phyloP scores from a whole-genome alignment of 2,888 invertebrate genomes.

The Monoplex corrugatus region DNA sequence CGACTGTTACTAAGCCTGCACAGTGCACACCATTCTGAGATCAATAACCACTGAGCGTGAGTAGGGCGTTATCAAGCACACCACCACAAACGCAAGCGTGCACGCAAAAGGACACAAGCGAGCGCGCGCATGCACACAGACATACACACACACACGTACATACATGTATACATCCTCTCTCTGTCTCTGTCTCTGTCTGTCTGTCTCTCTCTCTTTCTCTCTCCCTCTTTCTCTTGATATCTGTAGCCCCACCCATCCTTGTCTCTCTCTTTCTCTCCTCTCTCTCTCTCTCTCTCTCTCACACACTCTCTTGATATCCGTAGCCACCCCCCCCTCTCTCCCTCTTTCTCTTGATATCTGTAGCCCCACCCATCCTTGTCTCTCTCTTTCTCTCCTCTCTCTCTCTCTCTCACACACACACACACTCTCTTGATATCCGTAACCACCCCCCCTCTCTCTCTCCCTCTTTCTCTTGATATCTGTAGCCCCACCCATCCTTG shows the following conservation, averaged over 20 bases:
- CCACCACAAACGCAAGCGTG: neutral
- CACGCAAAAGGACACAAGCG: neutral
- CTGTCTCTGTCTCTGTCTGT: neutral
- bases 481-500: no score
- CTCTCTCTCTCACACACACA: slow-evolving; percentile 28
- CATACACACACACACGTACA: neutral
- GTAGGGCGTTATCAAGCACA: neutral
- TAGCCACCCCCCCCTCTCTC: no score
- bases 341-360: no score
- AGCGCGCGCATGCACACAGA: neutral
- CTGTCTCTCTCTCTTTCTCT: neutral
- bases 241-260: no score
- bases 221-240: no score
- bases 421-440: no score
- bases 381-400: slow-evolving; percentile 35
- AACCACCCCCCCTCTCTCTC: no score
- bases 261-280: neutral
- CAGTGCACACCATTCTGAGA: neutral
- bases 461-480: no score
- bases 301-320: no score
- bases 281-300: slow-evolving; percentile 30
- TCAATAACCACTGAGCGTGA: neutral
- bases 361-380: neutral
- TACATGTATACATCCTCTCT: neutral
- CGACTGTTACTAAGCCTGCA: neutral